Conservation (phyloP, 2,888 invertebrate species). For the Ecliptopera silaceata region DNA sequence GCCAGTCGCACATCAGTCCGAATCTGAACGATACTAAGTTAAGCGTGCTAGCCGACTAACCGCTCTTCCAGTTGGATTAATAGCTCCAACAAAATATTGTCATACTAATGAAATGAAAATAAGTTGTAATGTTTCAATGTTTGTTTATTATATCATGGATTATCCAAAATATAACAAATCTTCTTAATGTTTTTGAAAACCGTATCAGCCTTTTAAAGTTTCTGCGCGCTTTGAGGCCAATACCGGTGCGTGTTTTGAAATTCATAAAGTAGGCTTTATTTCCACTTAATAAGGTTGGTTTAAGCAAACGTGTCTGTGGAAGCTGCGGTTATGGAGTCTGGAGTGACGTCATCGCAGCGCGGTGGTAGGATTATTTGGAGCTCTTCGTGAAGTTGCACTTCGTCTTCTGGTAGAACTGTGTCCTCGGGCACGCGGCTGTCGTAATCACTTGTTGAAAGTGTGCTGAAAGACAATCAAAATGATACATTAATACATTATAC, state of each 20-base stretch:
- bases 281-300: slow-evolving; percentile 19
- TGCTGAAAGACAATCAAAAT: slow-evolving; percentile 40
- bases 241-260: slow-evolving; percentile 33
- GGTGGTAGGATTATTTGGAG: slow-evolving; percentile 75
- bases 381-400: slow-evolving; percentile 66
- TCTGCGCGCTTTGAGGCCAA: slow-evolving; percentile 44
- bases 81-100: too few relatives aligned
- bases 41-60: too few relatives aligned
- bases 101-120: neutral
- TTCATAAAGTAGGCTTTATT: slow-evolving; percentile 37
- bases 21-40: too few relatives aligned
- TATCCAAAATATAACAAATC: slow-evolving; percentile 61
- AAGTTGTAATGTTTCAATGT: slow-evolving; percentile 9
- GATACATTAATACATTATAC: too few relatives aligned
- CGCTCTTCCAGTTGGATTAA: too few relatives aligned
- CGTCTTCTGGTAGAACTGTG: slow-evolving; percentile 62
- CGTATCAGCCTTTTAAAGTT: slow-evolving; percentile 46
- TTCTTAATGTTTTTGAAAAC: slow-evolving; percentile 45
- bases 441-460: slow-evolving; percentile 51
- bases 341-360: slow-evolving; percentile 64
- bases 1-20: too few relatives aligned
- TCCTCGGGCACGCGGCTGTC: slow-evolving; percentile 59
- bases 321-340: slow-evolving; percentile 51
- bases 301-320: slow-evolving; percentile 42
- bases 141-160: slow-evolving; percentile 46